Conservation (phyloP, 1,140 invertebrate species). For the Paramacrobiotus metropolitanus region DNA sequence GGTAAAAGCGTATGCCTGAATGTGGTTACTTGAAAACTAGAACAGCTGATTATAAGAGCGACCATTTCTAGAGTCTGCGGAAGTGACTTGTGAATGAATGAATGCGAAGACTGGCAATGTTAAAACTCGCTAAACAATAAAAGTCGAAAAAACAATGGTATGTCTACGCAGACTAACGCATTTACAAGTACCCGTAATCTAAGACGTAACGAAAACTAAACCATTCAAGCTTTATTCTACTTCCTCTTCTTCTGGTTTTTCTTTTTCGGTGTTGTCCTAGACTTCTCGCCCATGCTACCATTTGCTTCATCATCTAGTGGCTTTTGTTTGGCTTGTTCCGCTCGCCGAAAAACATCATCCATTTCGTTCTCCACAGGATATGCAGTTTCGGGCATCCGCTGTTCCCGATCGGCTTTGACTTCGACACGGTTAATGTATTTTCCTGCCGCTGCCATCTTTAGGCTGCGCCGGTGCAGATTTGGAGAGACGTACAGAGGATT, state of each 20-base stretch:
- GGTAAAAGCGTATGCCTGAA: too few species aligned
- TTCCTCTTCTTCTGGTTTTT: not conserved
- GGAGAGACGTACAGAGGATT: constrained; percentile 81
- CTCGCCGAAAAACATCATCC: not conserved
- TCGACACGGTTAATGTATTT: constrained; percentile 53
- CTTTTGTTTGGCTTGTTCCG: not conserved
- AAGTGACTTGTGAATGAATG: too few species aligned
- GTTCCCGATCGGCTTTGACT: constrained; percentile 45
- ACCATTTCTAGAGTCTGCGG: too few species aligned
- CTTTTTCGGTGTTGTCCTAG: not conserved
- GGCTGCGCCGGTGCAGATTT: constrained; percentile 41
- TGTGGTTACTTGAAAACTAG: too few species aligned
- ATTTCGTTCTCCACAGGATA: not conserved
- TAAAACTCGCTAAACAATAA: too few species aligned
- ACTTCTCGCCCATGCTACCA: not conserved
- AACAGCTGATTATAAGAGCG: too few species aligned
- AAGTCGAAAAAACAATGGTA: too few species aligned
- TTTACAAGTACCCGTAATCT: too few species aligned
- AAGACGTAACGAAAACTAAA: not conserved
- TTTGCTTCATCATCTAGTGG: not conserved
- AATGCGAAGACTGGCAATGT: too few species aligned
- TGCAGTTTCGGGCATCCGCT: constrained; percentile 33
- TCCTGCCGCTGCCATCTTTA: constrained; percentile 39
- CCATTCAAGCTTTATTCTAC: not conserved
- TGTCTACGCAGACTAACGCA: too few species aligned